A percentile compares a stretch with the other conserved stretches of the same genome.
Evolutionary conservation across 2,113 vertebrate genomes (phyloP).

Genomic region (Cottus gobio): DNA sequence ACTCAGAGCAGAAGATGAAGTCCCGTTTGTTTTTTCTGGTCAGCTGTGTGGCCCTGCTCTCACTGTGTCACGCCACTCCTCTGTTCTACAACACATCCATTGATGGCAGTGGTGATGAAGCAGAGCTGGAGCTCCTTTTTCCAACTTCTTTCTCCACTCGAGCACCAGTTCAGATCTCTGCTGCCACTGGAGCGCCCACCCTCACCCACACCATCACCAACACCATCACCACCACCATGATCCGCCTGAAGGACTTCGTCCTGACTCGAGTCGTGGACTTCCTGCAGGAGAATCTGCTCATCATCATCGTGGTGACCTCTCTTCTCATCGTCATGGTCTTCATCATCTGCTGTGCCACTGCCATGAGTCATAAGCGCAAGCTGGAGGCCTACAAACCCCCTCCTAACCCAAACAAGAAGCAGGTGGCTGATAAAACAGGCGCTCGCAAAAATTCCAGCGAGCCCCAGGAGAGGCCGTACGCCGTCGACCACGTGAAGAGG

Average conservation of each 20-base stretch:
- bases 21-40: slow-evolving; percentile 48
- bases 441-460: slow-evolving; percentile 80
- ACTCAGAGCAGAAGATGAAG: slow-evolving; percentile 68
- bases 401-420: slow-evolving; percentile 83
- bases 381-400: slow-evolving; percentile 93
- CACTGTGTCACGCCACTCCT: slow-evolving; percentile 57
- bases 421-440: slow-evolving; percentile 83
- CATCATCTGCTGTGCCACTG: slow-evolving; percentile 90
- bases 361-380: slow-evolving; percentile 93
- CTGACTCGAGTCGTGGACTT: slow-evolving; percentile 90
- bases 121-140: slow-evolving; percentile 82
- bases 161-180: slow-evolving; percentile 25
- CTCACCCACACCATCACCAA: slow-evolving; percentile 80
- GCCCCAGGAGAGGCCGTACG: slow-evolving; percentile 83
- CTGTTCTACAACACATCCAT: slow-evolving; percentile 78
- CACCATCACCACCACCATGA: slow-evolving; percentile 85
- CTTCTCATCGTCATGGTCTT: slow-evolving; percentile 92
- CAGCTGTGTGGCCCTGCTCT: slow-evolving; percentile 70
- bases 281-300: slow-evolving; percentile 90
- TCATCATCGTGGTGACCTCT: slow-evolving; percentile 92
- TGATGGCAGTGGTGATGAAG: slow-evolving; percentile 82
- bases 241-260: slow-evolving; percentile 84
- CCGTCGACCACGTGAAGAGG: slow-evolving; percentile 82
- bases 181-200: slow-evolving; percentile 62
- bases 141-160: slow-evolving; percentile 72